Conservation (phyloP, 2,797 vertebrate genomes). For the Spondyliosoma cantharus region DNA sequence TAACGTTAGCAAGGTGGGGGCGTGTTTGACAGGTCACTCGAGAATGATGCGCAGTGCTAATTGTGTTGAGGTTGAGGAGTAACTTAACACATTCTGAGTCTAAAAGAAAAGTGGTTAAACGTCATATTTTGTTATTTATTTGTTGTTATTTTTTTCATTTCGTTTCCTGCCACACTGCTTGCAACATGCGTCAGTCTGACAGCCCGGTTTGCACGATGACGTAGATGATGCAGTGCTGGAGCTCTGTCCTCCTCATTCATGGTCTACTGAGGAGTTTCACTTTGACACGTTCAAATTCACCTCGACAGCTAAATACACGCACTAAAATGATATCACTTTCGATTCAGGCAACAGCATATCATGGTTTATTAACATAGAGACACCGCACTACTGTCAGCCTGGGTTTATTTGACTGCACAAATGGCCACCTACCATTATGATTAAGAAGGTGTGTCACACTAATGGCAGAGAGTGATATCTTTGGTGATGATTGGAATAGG, state of each 20-base stretch:
- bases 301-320: background rate
- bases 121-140: background rate
- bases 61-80: background rate
- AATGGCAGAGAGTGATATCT: background rate
- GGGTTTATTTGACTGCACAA: slow-evolving; percentile 4
- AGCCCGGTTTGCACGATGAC: slow-evolving; percentile 44
- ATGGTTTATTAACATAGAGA: background rate
- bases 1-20: slow-evolving; percentile 26
- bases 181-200: slow-evolving; percentile 59
- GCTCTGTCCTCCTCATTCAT: slow-evolving; percentile 21
- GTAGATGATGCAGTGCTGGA: slow-evolving; percentile 58
- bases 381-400: background rate
- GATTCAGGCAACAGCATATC: background rate
- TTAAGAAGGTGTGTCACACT: slow-evolving; percentile 13
- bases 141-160: background rate
- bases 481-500: background rate
- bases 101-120: background rate
- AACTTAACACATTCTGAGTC: background rate
- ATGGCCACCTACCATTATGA: slow-evolving; percentile 8
- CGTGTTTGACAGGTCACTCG: slow-evolving; percentile 8
- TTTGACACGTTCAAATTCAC: background rate
- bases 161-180: slow-evolving; percentile 33
- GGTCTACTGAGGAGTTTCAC: background rate
- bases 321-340: background rate
- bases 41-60: background rate